Evolutionary conservation across 2,113 vertebrate genomes (phyloP), one percentile per base, ranked within the genome.

Genomic region (Saguinus midas): DNA sequence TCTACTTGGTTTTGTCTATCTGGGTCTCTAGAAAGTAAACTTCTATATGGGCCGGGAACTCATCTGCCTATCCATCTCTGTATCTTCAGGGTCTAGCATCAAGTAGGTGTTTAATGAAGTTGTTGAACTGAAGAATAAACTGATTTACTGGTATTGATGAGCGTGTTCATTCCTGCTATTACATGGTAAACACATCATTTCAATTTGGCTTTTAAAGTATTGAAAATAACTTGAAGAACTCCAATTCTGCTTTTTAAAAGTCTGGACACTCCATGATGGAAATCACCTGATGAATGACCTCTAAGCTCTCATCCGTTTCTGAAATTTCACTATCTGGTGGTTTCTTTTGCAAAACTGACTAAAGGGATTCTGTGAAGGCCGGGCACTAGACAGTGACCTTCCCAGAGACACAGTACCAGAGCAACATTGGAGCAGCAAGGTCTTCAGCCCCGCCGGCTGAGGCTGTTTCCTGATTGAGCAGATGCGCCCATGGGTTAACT

Each of bases 381-480:
- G 8, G 12, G 43, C 73, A 20, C 50, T 18, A 55, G 61, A 0
- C 2, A 57, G 75, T 48, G 68, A 92, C 40, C 55, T 88, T 48
- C 20, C 35, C 82, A 79, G 20, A 27, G 21, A 32, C 58, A 29
- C 50, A 55, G 29, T 25, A 5, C 25, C 43, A 66, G 17, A 89
- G 57, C 64, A 17, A 48, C 48, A 35, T 0, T 7, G 14, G 7
- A 40, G 1, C 14, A 1, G 18, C 11, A 23, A 17, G 50, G 8
- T 21, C 14, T 50, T 40, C 40, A 76, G 29, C 9, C 35, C 3
- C 0, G 2, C 0, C 23, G 16, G 37, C 48, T 17, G 1, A 1
- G 3, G 32, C 32, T 29, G 32, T 1, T 55, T 83, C 45, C 43
- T n/a, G 23, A 32, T 0, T 4, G 27, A 66, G 14, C 1, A 8